Evolutionary conservation across 2,797 vertebrate species (phyloP), one percentile per base, ranked within the genome.

Genomic region (Kryptopterus vitreolus): DNA sequence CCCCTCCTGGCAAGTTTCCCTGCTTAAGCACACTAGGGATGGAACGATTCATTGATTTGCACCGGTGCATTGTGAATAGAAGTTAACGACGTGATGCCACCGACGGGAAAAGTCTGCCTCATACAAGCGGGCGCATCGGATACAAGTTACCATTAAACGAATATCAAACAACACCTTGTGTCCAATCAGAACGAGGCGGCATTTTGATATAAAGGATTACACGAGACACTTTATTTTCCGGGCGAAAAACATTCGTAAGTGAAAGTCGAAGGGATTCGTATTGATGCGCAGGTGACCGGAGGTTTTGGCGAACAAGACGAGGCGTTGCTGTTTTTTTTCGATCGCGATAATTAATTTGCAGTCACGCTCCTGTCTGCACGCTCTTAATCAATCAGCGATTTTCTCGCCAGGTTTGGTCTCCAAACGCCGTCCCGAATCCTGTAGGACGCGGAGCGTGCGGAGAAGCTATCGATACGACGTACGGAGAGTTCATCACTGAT

Each of bases 381-480:
- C 65, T 61, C 55, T 69, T 81, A 69, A 76, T 80, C 61, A 76
- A 33, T 70, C 43, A 61, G 63, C 81, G n/a, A 50, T 77, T 88
- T 88, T 84, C 89, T 89, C 87, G 85, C 82, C 59, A 70, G 58
- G 26, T 72, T 76, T 6, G 33, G 33, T 71, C 66, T 71, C 31
- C 7, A 70, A 76, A 77, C 46, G 52, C 71, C 48, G 59, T 57
- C n/a, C 52, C 46, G 33, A 63, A 57, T 80, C 70, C 73, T 63
- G 63, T 52, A 63, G 73, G 78, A 80, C 73, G 38, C 46, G 59
- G 53, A 43, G 68, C 78, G 78, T 74, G 82, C 75, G 4, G 58
- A 33, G 75, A 59, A 53, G 38, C 43, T 55, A 84, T 84, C 35
- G 78, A 85, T 82, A 57, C 43, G 20, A 20, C 50, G 62, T 63